A percentile compares a stretch with the other conserved stretches of the same genome.
phyloP scores from a whole-genome alignment of 2,113 vertebrate genomes.

The Arvicanthis niloticus region DNA sequence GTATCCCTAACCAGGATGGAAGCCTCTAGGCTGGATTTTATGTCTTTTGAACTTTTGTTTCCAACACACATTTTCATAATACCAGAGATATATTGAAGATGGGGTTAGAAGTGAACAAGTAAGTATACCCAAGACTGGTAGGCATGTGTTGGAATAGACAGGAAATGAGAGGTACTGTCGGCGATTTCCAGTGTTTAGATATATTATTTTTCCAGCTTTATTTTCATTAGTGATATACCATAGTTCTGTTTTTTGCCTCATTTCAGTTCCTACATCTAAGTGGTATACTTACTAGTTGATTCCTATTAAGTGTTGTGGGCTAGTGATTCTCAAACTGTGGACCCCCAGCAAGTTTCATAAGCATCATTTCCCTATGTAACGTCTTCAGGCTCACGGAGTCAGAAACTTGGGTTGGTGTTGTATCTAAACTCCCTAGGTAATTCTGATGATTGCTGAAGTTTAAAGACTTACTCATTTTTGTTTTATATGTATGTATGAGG shows the following conservation, averaged over 20 bases:
- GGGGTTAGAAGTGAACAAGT: not conserved
- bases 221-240: not conserved
- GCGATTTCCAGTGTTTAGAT: not conserved
- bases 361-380: not conserved
- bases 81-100: slow-evolving; percentile 12
- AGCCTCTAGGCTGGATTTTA: slow-evolving; percentile 27
- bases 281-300: not conserved
- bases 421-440: not conserved
- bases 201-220: not conserved
- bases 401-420: not conserved
- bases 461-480: not conserved
- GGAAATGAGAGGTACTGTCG: not conserved
- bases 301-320: not conserved
- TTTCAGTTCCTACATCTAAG: slow-evolving; percentile 19
- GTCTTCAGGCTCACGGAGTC: not conserved
- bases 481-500: not conserved
- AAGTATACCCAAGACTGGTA: not conserved
- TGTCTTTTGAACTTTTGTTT: slow-evolving; percentile 38
- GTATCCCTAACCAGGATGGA: not conserved
- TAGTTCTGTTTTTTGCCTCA: slow-evolving; percentile 11
- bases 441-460: not conserved
- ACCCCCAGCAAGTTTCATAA: not conserved
- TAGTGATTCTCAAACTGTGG: not conserved
- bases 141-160: not conserved
- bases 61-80: not conserved